These are phyloP conservation scores for Onthophagus taurus DNA, from an alignment of 1,140 invertebrate genomes.

Conservation along the genomic window DNA sequence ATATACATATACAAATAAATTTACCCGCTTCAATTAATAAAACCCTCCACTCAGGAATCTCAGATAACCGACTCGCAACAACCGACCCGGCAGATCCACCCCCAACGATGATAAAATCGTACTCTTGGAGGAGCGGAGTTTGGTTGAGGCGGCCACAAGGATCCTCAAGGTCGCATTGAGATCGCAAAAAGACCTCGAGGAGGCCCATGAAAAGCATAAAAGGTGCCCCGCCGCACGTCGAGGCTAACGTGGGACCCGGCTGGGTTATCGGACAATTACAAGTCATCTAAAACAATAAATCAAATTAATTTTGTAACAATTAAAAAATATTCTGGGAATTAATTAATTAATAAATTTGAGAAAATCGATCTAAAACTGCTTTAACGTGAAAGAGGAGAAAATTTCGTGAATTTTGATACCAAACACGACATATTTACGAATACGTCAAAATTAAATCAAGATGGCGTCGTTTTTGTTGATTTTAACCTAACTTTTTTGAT, in stretches of 20 bases:
- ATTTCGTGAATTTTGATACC: no score
- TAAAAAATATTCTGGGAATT: no score
- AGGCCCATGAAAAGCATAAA: conserved; percentile 84
- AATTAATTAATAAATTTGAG: no score
- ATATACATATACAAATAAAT: conserved; percentile 19
- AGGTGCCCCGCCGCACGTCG: conserved; percentile 67
- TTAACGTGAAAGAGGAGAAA: no score
- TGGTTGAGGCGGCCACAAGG: conserved; percentile 62
- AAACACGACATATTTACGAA: no score
- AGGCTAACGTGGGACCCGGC: conserved; percentile 67
- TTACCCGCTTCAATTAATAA: conserved; percentile 75
- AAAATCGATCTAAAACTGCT: no score
- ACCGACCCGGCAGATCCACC: conserved; percentile 79
- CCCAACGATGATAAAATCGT: conserved; percentile 81
- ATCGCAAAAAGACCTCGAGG: conserved; percentile 70
- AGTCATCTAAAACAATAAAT: conserved; percentile 25
- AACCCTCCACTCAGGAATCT: conserved; percentile 68
- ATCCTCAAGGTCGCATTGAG: conserved; percentile 75
- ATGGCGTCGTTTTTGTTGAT: no score
- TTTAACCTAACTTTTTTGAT: no score
- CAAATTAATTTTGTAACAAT: no score
- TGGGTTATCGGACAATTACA: conserved; percentile 58
- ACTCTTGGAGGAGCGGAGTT: conserved; percentile 40
- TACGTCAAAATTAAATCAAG: no score
- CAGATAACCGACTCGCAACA: conserved; percentile 69